A percentile compares a stretch with the other conserved stretches of the same genome.
These are phyloP conservation scores for Cataglyphis livida DNA, from an alignment of 2,888 invertebrate species.

Conservation along the genomic window DNA sequence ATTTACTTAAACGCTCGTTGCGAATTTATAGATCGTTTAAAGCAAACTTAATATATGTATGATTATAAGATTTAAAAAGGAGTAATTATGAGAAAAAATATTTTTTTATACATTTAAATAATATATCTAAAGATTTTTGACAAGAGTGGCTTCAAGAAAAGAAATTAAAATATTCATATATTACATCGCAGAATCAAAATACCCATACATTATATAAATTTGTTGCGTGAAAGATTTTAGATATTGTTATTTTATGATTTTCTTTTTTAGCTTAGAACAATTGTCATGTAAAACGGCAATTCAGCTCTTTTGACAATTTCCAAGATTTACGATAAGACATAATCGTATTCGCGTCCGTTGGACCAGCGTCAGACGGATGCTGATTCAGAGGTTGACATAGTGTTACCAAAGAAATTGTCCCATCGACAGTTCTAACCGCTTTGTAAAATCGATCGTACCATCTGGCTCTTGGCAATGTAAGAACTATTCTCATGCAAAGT, in stretches of 20 bases:
- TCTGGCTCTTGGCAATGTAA: conserved; percentile 41
- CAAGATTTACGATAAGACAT: conserved; percentile 19
- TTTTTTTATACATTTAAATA: not conserved
- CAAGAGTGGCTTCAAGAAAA: not conserved
- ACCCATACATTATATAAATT: not conserved
- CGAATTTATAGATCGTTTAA: not conserved
- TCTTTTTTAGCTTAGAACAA: not conserved
- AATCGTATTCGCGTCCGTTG: not conserved
- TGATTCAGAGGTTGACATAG: conserved; percentile 34
- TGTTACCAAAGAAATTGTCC: conserved; percentile 35
- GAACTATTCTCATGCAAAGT: conserved; percentile 52
- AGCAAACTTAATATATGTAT: not conserved
- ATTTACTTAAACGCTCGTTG: not conserved
- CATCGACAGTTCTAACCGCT: conserved; percentile 20
- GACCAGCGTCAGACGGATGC: not conserved
- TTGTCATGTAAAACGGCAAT: not conserved
- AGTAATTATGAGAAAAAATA: not conserved
- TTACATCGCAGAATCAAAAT: not conserved
- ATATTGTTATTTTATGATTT: not conserved
- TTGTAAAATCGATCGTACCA: conserved; percentile 46
- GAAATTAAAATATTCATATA: not conserved
- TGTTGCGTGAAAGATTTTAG: not conserved
- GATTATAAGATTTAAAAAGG: not conserved
- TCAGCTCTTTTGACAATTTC: not conserved
- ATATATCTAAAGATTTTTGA: not conserved